Conservation (phyloP, 2,797 vertebrate genomes). For the Gorsachius magnificus region DNA sequence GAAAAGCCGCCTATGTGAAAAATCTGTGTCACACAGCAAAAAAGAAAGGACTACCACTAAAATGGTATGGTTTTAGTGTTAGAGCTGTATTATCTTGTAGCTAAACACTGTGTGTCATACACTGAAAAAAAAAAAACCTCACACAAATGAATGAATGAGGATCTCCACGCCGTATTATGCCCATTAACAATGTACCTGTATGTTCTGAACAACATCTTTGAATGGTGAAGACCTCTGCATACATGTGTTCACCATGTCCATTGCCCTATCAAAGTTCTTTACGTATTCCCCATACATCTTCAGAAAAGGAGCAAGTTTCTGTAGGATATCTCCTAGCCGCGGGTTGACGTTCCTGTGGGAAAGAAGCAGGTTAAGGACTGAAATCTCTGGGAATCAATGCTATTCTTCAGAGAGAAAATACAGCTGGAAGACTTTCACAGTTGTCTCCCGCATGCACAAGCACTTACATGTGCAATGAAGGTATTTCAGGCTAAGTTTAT, state of each 20-base stretch:
- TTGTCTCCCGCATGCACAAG: background rate
- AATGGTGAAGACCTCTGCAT: conserved; percentile 90
- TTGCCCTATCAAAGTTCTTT: conserved; percentile 95
- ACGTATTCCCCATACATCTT: conserved; percentile 99
- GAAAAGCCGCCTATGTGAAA: background rate
- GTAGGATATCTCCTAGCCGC: conserved; percentile 95
- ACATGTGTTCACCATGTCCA: conserved; percentile 93
- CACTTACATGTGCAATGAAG: background rate
- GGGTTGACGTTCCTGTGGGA: conserved; percentile 86
- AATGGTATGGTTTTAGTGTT: background rate
- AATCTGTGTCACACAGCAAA: background rate
- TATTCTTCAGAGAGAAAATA: background rate
- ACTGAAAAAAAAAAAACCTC: background rate
- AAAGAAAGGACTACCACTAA: background rate
- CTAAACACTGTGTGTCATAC: background rate
- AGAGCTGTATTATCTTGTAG: background rate
- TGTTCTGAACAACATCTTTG: conserved; percentile 89
- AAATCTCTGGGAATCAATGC: background rate
- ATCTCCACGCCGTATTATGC: background rate
- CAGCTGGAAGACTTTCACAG: background rate
- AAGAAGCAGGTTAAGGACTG: background rate
- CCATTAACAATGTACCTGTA: conserved; percentile 81
- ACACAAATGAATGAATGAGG: background rate
- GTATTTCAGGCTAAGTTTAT: background rate
- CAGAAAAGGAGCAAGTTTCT: conserved; percentile 96